These are phyloP conservation scores for Chionoecetes opilio DNA, from an alignment of 1,140 invertebrate species.

Conservation along the genomic window DNA sequence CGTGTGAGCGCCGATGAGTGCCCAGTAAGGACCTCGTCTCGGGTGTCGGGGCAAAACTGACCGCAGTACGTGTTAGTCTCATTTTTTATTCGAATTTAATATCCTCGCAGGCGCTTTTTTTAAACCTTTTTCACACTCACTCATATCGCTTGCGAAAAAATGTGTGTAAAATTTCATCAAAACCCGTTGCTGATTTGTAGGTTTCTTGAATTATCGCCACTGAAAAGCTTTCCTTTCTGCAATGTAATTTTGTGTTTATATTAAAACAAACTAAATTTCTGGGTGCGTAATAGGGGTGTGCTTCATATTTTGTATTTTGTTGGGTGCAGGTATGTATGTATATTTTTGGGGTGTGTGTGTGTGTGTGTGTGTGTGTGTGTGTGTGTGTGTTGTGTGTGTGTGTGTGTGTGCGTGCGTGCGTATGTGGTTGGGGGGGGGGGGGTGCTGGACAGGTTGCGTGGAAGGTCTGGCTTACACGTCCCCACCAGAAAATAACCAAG, in stretches of 20 bases:
- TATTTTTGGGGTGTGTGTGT: too few relatives aligned
- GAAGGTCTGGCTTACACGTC: too few relatives aligned
- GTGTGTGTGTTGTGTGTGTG: too few relatives aligned
- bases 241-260: neutral
- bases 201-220: neutral
- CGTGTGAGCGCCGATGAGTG: neutral
- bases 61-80: neutral
- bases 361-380: too few relatives aligned
- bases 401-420: too few relatives aligned
- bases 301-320: too few relatives aligned
- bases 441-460: too few relatives aligned
- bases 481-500: too few relatives aligned
- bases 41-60: neutral
- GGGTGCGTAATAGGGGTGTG: neutral
- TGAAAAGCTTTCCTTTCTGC: neutral
- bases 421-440: too few relatives aligned
- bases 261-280: neutral
- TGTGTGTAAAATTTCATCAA: neutral
- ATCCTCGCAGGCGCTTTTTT: neutral
- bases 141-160: neutral
- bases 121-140: neutral
- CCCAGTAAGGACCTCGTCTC: neutral
- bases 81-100: neutral
- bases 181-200: neutral
- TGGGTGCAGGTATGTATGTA: too few relatives aligned